Evolutionary conservation across 2,113 vertebrate species (phyloP).

Genomic region (Mormyrus iriodes): DNA sequence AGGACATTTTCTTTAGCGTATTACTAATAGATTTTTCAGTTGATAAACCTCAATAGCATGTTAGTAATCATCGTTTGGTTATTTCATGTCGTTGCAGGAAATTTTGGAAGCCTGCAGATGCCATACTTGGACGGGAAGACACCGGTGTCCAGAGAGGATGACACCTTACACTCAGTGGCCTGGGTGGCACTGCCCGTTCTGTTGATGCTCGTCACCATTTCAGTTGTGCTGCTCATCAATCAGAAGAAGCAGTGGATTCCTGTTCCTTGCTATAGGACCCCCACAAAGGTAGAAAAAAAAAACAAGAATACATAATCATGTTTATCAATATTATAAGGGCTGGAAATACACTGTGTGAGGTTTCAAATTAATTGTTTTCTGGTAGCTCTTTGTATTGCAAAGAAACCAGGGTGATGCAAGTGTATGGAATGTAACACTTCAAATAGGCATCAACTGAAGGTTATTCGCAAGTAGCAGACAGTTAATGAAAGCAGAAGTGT

Average conservation of each 20-base stretch:
- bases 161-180: constrained; percentile 60
- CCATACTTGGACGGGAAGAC: constrained; percentile 63
- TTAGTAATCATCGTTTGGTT: background rate
- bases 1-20: background rate
- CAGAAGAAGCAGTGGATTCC: constrained; percentile 82
- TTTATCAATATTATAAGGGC: background rate
- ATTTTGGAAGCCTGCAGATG: constrained; percentile 71
- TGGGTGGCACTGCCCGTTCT: constrained; percentile 70
- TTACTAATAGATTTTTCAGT: constrained; percentile 31
- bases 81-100: constrained; percentile 42
- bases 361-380: background rate
- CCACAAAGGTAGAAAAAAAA: constrained; percentile 68
- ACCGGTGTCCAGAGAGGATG: constrained; percentile 50
- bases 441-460: background rate
- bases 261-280: constrained; percentile 76
- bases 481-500: background rate
- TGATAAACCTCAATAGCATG: background rate
- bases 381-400: background rate
- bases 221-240: constrained; percentile 70
- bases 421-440: background rate
- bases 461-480: background rate
- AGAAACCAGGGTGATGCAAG: background rate
- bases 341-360: background rate
- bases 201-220: constrained; percentile 65
- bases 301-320: background rate